Evolutionary conservation across 2,113 vertebrate species (phyloP), one percentile per base, ranked within the genome.

Genomic region (Gymnorhina tibicen): DNA sequence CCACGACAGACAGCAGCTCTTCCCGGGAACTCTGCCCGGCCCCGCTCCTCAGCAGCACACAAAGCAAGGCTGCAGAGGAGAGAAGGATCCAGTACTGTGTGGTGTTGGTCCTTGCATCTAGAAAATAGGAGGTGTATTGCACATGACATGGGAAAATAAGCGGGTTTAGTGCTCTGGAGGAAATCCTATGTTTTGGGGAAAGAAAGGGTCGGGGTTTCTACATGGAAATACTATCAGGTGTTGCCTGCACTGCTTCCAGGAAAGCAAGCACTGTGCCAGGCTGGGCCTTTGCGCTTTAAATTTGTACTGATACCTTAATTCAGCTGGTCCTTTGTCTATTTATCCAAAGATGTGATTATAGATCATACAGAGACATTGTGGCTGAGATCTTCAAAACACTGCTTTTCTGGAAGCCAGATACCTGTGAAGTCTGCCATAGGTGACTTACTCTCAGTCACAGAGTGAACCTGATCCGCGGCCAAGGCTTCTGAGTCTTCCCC

Each of bases 21-120:
- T 32, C 20, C 23, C 2, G 0, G 91, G 60, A 70, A 1, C 37
- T 0, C 16, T 4, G 53, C 59, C 58, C 1, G 2, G 62, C 28
- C 44, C 32, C 59, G 1, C 18, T 1, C 33, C 56, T 33, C 24
- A 1, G 82, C 46, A 26, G 30, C 1, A 0, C 56, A 13, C 47
- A 33, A 5, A 42, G 74, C 35, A 3, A 3, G 39, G 64, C 33
- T 14, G 1, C 19, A 3, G 23, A 4, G 56, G 6, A 12, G 32
- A n/a, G 56, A 3, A 7, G 37, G 26, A 23, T 6, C 37, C 56
- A 4, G 2, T 0, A 0, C 23, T 15, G 32, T 5, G 3, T 13
- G 13, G 10, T 4, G 16, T 16, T 16, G n/a, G 2, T 19, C 68
- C 18, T 8, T 4, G 39, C 69, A 9, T 4, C 62, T 14, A 5